Evolutionary conservation across 2,888 invertebrate species (phyloP), one percentile per base, ranked within the genome.

Genomic region (Pogonocherus hispidulus): DNA sequence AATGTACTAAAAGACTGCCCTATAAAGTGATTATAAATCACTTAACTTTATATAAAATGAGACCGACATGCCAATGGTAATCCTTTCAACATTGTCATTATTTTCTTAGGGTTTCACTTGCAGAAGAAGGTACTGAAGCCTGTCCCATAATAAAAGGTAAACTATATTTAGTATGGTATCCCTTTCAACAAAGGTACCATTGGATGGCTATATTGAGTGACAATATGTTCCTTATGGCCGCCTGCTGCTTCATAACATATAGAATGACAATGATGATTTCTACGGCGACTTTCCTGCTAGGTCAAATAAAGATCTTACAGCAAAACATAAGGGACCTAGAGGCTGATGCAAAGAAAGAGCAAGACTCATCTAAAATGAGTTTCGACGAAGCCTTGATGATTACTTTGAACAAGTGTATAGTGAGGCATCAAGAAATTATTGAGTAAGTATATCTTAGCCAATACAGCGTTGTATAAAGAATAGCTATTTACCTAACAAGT

Each of bases 91-190:
- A 27, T 8, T 8, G 3, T 27, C 4, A 27, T 5, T 3, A 32
- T 3, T 22, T 59, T 66, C 57, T 18, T 66, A 67, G 22, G 22
- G 3, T 44, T 37, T 57, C 56, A 2, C 4, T 41, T 6, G 11
- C 4, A 14, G 23, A 14, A 3, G 23, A 56, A 55, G 46, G 55
- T 1, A 57, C 59, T 9, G 57, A 65, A 23, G 20, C 62, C 46
- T 70, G 70, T 27, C 67, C 56, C 1, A 11, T 64, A 5, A 47
- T 41, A 2, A 62, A 49, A 19, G 70, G 70, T 6, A 27, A 46
- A 9, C 49, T 65, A 14, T 70, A 64, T 23, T 62, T 67, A 41
- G 56, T 67, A 11, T 67, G 67, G 70, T 60, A 32, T 59, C 67
- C 1, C 65, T 67, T 41, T 51, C 3, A 27, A n/a, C n/a, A n/a